Evolutionary conservation across 2,888 invertebrate species (phyloP), one percentile per base, ranked within the genome.

Genomic region (Gastrophysa polygoni): DNA sequence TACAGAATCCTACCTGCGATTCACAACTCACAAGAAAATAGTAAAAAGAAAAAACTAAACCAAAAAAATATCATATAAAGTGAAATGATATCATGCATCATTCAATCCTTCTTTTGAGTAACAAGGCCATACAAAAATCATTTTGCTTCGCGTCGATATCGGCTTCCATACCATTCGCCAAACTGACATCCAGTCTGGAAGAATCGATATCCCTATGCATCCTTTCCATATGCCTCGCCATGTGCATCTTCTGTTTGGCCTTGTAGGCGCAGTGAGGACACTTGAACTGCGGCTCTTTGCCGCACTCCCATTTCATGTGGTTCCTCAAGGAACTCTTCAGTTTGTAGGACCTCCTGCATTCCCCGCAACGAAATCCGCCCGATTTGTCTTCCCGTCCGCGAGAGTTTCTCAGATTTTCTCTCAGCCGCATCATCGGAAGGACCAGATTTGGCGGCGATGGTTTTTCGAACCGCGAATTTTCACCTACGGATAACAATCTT

Each of bases 361-460:
- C 49, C 10, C 47, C 38, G 43, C 64, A 64, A 29, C 52, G 32
- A 20, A 61, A 64, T 1, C 52, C 51, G 70, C 85, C 84, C 80
- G 44, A 1, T 44, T 16, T 6, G 16, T 4, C 16, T 14, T 2
- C 16, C 2, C 16, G 16, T 32, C 8, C 6, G 10, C 29, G 29
- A 2, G 29, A 5, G 2, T 32, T 6, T 10, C 10, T 32, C 29
- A 10, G 10, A 2, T 32, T 10, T 2, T 10, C 29, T 8, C 10
- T 32, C 29, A 32, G 5, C 29, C 1, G 29, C 29, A 32, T 32
- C 29, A 32, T 32, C 24, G 24, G 24, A 24, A 24, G 24, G 24
- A 24, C 7, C 29, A 32, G 10, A 32, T 10, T 32, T 8, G 29
- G 29, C 2, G 8, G 6, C 10, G 10, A 32, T 32, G 29, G 29